Conservation (phyloP, 2,113 vertebrate species). For the Oreotrochilus melanogaster region DNA sequence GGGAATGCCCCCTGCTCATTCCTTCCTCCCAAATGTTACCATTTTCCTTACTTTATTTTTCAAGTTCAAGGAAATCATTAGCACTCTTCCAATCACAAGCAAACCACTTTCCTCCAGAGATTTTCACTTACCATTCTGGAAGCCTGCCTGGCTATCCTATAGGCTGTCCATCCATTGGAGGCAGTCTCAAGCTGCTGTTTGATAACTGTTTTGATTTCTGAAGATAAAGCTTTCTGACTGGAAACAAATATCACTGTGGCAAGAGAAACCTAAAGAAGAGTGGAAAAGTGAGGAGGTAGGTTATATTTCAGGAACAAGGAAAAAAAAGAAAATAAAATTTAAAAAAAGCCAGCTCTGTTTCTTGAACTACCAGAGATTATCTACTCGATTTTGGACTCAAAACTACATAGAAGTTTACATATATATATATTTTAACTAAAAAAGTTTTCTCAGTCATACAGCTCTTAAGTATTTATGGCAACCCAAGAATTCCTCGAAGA, state of each 20-base stretch:
- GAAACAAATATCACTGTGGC: constrained; percentile 98
- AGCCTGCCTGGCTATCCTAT: constrained; percentile 96
- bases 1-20: neutral
- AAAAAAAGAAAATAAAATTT: neutral
- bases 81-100: neutral
- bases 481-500: neutral
- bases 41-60: neutral
- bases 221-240: constrained; percentile 91
- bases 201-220: constrained; percentile 92
- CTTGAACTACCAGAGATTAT: neutral
- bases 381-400: neutral
- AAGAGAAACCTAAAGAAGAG: constrained; percentile 86
- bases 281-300: neutral
- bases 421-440: neutral
- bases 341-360: neutral
- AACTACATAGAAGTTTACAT: neutral
- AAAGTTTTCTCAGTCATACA: neutral
- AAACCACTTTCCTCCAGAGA: neutral
- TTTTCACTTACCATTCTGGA: constrained; percentile 89
- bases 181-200: constrained; percentile 93
- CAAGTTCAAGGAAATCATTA: neutral
- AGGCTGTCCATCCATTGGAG: constrained; percentile 97
- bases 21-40: neutral
- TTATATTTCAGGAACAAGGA: neutral
- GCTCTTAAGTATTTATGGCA: neutral